Percentiles rank a stretch among this genome's conserved stretches.
Conservation (phyloP, 2,888 invertebrate genomes). For the Tenthredo notha region DNA sequence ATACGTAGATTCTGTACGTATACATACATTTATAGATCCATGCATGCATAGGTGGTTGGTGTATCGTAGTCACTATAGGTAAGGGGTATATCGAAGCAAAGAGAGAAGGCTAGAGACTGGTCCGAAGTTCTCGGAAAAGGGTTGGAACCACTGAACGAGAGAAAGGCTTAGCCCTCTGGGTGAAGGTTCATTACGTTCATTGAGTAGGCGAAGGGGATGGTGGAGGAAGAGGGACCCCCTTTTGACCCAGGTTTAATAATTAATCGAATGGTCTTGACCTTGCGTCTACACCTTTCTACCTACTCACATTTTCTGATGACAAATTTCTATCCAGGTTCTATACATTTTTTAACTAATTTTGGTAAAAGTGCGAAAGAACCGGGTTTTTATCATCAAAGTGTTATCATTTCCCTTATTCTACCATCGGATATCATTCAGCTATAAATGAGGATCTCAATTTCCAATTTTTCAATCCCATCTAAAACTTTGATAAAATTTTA, state of each 20-base stretch:
- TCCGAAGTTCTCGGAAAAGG: constrained; percentile 21
- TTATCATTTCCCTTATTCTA: too few species aligned
- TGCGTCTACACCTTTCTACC: background rate
- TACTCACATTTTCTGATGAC: background rate
- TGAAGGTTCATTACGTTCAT: constrained; percentile 21
- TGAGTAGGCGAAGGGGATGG: background rate
- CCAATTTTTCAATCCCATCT: too few species aligned
- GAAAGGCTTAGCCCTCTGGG: background rate
- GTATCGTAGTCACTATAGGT: constrained; percentile 10
- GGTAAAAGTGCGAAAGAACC: too few species aligned
- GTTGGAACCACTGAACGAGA: constrained; percentile 37
- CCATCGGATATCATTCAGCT: too few species aligned
- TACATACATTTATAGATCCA: too few species aligned
- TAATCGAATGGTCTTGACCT: constrained; percentile 10
- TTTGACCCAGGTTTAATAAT: constrained; percentile 5
- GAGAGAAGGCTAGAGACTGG: background rate
- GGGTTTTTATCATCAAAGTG: too few species aligned
- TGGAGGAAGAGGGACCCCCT: background rate
- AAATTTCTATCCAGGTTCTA: too few species aligned
- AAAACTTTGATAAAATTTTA: too few species aligned
- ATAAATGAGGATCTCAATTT: too few species aligned
- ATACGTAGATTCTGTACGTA: background rate
- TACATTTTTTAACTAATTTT: too few species aligned
- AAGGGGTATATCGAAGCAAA: constrained; percentile 19
- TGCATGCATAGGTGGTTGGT: constrained; percentile 6